Evolutionary conservation across 2,797 vertebrate genomes (phyloP), one percentile per base, ranked within the genome.

Genomic region (Notoglanidium macrostoma): DNA sequence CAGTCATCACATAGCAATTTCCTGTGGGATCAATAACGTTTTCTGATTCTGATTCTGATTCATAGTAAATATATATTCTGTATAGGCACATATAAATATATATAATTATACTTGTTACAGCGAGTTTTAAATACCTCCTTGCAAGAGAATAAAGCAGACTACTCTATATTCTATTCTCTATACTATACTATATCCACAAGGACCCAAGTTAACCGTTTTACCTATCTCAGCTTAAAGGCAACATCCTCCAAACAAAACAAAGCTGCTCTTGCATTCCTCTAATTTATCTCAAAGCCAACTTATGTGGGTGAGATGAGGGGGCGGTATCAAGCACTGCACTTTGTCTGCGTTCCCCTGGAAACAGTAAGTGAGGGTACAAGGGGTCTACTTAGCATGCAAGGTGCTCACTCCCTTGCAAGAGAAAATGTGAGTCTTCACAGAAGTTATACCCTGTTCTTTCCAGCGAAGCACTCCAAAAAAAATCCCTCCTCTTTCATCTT

Each of bases 341-440:
- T 89, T 90, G 65, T 92, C 93, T 90, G 87, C 84, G 91, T 94
- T 94, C 92, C 92, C 84, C 90, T 94, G 93, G 93, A 94, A 94
- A 94, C 93, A 90, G 88, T 89, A 90, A 90, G 91, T 83, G 89
- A 81, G 85, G 87, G 90, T 90, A 85, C 86, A 90, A 81, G 76
- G 81, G 92, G 90, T 89, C 88, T 92, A 81, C 89, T 93, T 88
- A 90, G 88, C 92, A 92, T 91, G 89, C 87, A 82, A 88, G 67
- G 65, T 68, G 57, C 68, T 89, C 86, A n/a, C 55, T 61, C 32
- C 40, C 54, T 85, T 17, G 77, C 59, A 86, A 46, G 65, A 86
- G 40, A 85, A 83, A 61, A 87, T 63, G 77, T 55, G 72, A 83
- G 80, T 81, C 46, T 83, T 57, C 80, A 83, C 57, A 87, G 32